Percentiles rank a stretch among this genome's conserved stretches.
Evolutionary conservation across 2,888 invertebrate species (phyloP).

Genomic region (Plebejus argus): DNA sequence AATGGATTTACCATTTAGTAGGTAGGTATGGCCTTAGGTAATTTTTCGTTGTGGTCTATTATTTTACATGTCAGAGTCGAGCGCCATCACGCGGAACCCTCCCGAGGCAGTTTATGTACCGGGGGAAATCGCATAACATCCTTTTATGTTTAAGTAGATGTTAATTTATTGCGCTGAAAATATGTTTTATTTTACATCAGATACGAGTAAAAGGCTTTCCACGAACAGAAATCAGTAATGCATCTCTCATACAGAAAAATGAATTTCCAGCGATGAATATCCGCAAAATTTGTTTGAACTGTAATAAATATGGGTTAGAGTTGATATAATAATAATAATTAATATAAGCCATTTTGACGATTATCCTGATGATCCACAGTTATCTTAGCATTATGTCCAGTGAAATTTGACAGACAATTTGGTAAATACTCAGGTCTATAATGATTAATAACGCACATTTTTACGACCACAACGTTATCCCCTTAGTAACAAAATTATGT

Average conservation of each 20-base stretch:
- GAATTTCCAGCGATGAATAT: background rate
- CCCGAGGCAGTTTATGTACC: conserved; percentile 3
- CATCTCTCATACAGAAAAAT: background rate
- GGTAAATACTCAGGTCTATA: no score
- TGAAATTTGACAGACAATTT: no score
- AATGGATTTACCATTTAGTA: background rate
- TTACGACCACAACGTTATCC: no score
- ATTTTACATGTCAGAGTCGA: background rate
- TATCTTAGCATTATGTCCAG: no score
- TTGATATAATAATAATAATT: no score
- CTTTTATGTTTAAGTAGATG: background rate
- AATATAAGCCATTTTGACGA: no score
- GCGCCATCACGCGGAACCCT: background rate
- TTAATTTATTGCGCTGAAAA: background rate
- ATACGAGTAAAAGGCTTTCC: background rate
- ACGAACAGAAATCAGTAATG: background rate
- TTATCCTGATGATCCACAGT: no score
- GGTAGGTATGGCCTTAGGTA: background rate
- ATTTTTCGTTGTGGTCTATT: conserved; percentile 5
- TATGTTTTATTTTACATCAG: background rate
- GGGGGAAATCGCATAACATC: background rate
- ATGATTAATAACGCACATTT: no score
- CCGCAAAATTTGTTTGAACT: background rate
- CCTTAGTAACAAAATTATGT: no score
- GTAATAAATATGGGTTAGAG: no score